Percentiles rank a stretch among this genome's conserved stretches.
Conservation (phyloP, 2,113 vertebrate genomes). For the Plotosus lineatus region DNA sequence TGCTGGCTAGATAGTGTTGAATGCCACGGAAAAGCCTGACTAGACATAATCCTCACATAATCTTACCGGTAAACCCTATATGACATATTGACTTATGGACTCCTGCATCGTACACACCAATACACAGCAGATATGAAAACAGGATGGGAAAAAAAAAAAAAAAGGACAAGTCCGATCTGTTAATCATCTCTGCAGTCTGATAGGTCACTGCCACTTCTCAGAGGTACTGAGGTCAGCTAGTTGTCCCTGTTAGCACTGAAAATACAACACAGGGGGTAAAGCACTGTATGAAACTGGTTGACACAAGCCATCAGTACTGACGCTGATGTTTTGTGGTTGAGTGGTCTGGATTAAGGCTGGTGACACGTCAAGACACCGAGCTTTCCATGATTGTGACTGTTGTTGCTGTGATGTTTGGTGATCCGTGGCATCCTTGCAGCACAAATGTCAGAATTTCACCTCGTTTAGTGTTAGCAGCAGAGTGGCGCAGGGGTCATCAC, state of each 20-base stretch:
- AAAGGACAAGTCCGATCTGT: not conserved
- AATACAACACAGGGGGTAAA: not conserved
- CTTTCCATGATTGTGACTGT: not conserved
- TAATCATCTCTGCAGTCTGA: not conserved
- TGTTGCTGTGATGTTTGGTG: not conserved
- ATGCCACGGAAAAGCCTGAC: not conserved
- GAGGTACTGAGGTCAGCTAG: not conserved
- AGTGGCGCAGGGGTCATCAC: no score
- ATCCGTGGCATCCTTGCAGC: not conserved
- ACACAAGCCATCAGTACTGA: not conserved
- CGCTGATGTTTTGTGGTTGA: no score
- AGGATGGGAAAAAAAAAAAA: no score
- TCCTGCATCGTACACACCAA: not conserved
- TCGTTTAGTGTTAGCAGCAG: not conserved
- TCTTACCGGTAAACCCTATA: conserved; percentile 5
- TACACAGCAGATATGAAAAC: not conserved
- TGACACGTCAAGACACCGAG: not conserved
- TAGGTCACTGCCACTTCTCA: no score
- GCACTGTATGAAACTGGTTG: not conserved
- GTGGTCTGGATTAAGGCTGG: not conserved
- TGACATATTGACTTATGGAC: not conserved
- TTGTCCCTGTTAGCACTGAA: not conserved
- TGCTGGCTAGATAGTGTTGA: not conserved
- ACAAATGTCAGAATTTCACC: not conserved
- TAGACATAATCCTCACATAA: not conserved